These are phyloP conservation scores for Drosophila melanosoma DNA, from an alignment of 2,888 invertebrate genomes.

Conservation along the genomic window DNA sequence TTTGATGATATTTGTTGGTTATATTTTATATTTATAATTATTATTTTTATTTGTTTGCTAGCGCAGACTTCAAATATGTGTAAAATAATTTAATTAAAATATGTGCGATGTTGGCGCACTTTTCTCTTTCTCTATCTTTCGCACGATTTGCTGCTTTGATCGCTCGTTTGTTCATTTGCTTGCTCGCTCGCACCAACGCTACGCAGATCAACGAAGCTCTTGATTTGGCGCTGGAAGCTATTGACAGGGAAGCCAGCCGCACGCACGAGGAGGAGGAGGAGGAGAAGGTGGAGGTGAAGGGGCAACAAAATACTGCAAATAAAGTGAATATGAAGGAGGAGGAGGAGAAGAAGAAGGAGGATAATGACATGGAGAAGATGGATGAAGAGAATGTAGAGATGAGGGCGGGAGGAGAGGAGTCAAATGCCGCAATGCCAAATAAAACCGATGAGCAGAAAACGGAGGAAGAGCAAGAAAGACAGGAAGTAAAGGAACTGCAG, in stretches of 20 bases:
- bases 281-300: constrained; percentile 22
- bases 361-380: too few species aligned
- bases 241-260: constrained; percentile 85
- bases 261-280: constrained; percentile 41
- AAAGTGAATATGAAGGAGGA: constrained; percentile 6
- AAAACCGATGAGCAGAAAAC: constrained; percentile 73
- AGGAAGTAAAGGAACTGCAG: constrained; percentile 26
- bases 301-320: constrained; percentile 25
- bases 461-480: constrained; percentile 37
- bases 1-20: constrained; percentile 30
- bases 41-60: constrained; percentile 51
- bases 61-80: constrained; percentile 34
- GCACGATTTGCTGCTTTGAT: constrained; percentile 60
- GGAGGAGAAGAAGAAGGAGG: not conserved
- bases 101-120: constrained; percentile 63
- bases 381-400: not conserved
- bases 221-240: constrained; percentile 88
- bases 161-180: constrained; percentile 51
- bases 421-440: constrained; percentile 54
- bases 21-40: constrained; percentile 24
- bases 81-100: constrained; percentile 69
- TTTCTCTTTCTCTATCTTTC: constrained; percentile 61
- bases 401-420: constrained; percentile 15
- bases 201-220: constrained; percentile 88
- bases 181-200: constrained; percentile 44